Evolutionary conservation across 2,888 invertebrate species (phyloP), one percentile per base, ranked within the genome.

Genomic region (Acrobasis consociella): DNA sequence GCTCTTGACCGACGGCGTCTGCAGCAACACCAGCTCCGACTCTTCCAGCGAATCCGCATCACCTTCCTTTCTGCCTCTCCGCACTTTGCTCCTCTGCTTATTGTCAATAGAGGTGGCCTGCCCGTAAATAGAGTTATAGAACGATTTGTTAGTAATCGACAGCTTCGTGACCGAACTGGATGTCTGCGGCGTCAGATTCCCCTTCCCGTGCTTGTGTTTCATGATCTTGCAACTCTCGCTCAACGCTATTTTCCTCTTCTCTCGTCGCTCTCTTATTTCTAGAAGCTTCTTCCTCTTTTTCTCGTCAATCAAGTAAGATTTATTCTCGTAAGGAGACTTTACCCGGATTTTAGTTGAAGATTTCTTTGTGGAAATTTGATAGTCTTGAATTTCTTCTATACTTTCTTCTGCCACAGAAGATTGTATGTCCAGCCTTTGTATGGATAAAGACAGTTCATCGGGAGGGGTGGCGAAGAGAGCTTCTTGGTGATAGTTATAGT

Each of bases 131-230:
- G 90, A 91, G 69, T 88, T 87, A 68, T 91, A 91, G 71, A 91
- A 91, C 2, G 90, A 87, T 69, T 91, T 92, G 69, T 91, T 91
- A 1, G 87, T 86, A 60, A 92, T 91, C 1, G 91, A 89, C n/a
- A 92, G 69, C 69, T 87, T 89, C 0, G 91, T 90, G 5, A 91
- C 89, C 1, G 91, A 91, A 64, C 73, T 89, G 1, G 87, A 83
- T 1, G 86, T 70, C 66, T 88, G 89, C 7, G 90, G 86, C 74
- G 80, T 75, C 38, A 80, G 65, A 7, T 69, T 67, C 9, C 77
- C 77, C 72, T 80, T 88, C 1, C 70, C 74, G 58, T 78, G 80
- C 69, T 80, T 89, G 63, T 83, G 77, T 73, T 88, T 90, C 17
- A 69, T 73, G 52, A 85, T 73, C 75, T 86, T 89, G 62, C 80